These are phyloP conservation scores for Ophioninae sp. DNA, from an alignment of 2,888 invertebrate species.

Conservation along the genomic window DNA sequence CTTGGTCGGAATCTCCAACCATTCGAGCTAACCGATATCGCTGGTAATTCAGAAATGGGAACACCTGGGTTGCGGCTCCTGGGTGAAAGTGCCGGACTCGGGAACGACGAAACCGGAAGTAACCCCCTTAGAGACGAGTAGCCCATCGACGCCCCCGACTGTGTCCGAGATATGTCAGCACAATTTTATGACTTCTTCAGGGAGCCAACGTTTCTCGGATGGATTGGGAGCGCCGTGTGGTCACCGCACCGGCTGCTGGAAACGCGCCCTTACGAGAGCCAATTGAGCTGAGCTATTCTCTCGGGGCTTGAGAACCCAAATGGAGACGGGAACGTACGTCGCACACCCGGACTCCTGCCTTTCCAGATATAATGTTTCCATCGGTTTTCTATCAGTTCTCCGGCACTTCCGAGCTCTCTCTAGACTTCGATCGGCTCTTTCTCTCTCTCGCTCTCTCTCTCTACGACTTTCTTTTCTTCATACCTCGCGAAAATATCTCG, in stretches of 20 bases:
- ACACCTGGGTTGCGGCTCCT: slow-evolving; percentile 54
- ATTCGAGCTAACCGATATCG: slow-evolving; percentile 61
- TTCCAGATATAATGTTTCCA: slow-evolving; percentile 63
- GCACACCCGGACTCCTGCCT: slow-evolving; percentile 21
- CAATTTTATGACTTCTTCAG: slow-evolving; percentile 66
- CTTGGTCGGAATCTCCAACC: slow-evolving; percentile 51
- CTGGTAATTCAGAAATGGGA: slow-evolving; percentile 54
- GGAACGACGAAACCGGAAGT: slow-evolving; percentile 47
- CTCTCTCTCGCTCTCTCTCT: slow-evolving; percentile 11
- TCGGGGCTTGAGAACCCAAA: slow-evolving; percentile 19
- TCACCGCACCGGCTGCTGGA: slow-evolving; percentile 56
- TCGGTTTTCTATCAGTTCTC: slow-evolving; percentile 63
- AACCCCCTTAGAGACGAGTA: slow-evolving; percentile 2
- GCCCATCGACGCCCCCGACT: slow-evolving; percentile 49
- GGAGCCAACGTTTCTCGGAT: slow-evolving; percentile 49
- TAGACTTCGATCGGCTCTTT: slow-evolving; percentile 26
- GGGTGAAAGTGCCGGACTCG: slow-evolving; percentile 20
- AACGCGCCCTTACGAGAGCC: slow-evolving; percentile 56
- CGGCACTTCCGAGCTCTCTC: slow-evolving; percentile 32
- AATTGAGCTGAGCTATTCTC: slow-evolving; percentile 33
- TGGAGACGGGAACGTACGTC: background rate
- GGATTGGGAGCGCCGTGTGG: slow-evolving; percentile 31
- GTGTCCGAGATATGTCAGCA: slow-evolving; percentile 63
- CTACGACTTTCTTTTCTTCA: slow-evolving; percentile 27
- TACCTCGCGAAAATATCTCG: slow-evolving; percentile 48